Conservation (phyloP, 2,113 vertebrate species). For the Ophthalmolycus amberensis region DNA sequence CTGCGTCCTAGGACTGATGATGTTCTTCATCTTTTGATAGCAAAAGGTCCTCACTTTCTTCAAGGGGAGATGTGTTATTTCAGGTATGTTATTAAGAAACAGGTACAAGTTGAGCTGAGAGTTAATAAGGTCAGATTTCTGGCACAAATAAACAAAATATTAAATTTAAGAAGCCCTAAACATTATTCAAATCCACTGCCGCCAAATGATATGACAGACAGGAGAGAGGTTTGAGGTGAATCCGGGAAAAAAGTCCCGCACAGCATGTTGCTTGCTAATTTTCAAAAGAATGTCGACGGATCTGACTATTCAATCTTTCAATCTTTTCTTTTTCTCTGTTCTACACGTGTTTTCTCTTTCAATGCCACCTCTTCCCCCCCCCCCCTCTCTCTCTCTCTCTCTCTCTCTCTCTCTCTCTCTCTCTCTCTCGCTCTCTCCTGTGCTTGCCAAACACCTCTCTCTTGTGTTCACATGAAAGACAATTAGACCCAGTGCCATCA, state of each 20-base stretch:
- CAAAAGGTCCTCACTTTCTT: background rate
- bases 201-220: background rate
- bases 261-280: too few relatives aligned
- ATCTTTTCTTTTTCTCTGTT: constrained; percentile 73
- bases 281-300: background rate
- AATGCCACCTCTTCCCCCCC: constrained; percentile 79
- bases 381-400: constrained; percentile 61
- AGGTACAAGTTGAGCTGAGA: background rate
- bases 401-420: constrained; percentile 32
- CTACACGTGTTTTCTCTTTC: constrained; percentile 72
- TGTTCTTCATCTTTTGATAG: too few relatives aligned
- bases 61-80: background rate
- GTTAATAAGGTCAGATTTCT: background rate
- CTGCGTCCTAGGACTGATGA: background rate
- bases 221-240: background rate
- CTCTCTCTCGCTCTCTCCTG: constrained; percentile 79
- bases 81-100: background rate
- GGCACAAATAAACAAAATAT: background rate
- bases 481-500: constrained; percentile 93
- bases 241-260: background rate
- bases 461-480: constrained; percentile 93
- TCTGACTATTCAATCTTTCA: constrained; percentile 77
- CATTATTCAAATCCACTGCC: background rate
- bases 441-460: constrained; percentile 76
- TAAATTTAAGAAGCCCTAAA: background rate